Evolutionary conservation across 2,113 vertebrate genomes (phyloP).

Genomic region (Thymallus thymallus): DNA sequence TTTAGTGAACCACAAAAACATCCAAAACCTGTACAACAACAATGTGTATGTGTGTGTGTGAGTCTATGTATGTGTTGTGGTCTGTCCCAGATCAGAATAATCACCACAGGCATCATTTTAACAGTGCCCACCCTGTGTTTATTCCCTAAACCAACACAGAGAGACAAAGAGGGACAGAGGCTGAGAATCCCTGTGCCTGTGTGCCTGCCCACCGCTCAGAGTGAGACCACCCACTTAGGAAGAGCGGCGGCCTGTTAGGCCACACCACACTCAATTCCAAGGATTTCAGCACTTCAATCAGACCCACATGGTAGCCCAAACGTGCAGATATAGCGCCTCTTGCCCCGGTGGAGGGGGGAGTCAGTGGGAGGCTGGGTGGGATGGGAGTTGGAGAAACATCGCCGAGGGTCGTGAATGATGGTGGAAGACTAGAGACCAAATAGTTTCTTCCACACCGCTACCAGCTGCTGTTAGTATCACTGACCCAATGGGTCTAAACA

Average conservation of each 20-base stretch:
- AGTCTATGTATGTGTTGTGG: conserved; percentile 11
- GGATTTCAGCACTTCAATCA: conserved; percentile 61
- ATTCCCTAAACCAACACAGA: conserved; percentile 59
- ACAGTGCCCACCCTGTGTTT: conserved; percentile 52
- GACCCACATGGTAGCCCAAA: conserved; percentile 58
- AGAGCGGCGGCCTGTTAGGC: not conserved
- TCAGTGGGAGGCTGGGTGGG: conserved; percentile 13
- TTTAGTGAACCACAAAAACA: too few species aligned
- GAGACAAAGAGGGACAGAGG: conserved; percentile 33
- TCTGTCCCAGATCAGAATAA: conserved; percentile 35
- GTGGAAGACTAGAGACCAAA: conserved; percentile 20
- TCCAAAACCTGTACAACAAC: not conserved
- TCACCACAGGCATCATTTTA: conserved; percentile 29
- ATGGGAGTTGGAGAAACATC: not conserved
- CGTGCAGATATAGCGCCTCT: conserved; percentile 31
- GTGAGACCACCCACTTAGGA: conserved; percentile 60
- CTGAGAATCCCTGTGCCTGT: conserved; percentile 51
- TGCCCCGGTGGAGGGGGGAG: conserved; percentile 25
- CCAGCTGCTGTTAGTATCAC: conserved; percentile 24
- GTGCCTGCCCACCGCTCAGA: conserved; percentile 10
- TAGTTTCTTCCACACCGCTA: conserved; percentile 7
- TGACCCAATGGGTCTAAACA: conserved; percentile 37
- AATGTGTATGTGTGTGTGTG: conserved; percentile 3
- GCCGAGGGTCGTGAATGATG: not conserved
- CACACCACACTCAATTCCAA: conserved; percentile 41